Conservation (phyloP, 2,113 vertebrate species). For the Amazona vittata region DNA sequence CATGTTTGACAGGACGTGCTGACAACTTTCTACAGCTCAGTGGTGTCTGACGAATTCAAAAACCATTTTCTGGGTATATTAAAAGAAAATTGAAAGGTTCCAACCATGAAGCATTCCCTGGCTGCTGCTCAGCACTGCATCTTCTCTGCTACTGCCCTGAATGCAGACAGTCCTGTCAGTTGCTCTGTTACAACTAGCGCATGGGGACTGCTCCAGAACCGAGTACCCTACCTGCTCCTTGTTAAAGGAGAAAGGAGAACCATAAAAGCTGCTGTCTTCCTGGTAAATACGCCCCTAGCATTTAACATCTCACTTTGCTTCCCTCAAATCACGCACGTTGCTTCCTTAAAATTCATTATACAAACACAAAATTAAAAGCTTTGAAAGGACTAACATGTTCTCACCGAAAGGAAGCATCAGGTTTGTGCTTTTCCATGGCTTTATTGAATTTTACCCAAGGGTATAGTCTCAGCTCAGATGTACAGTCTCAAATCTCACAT, state of each 20-base stretch:
- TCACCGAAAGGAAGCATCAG: conserved; percentile 19
- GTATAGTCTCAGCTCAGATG: conserved; percentile 37
- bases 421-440: conserved; percentile 4
- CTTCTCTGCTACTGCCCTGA: neutral
- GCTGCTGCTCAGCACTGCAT: neutral
- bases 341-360: conserved; percentile 7
- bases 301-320: neutral
- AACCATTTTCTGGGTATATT: conserved; percentile 1
- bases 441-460: conserved; percentile 8
- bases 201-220: neutral
- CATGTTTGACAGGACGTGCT: neutral
- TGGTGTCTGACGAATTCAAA: neutral
- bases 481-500: conserved; percentile 25
- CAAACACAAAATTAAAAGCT: conserved; percentile 40
- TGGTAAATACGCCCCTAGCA: neutral
- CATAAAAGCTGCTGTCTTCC: neutral
- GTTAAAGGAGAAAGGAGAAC: neutral
- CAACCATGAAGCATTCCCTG: neutral
- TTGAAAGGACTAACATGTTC: conserved; percentile 42
- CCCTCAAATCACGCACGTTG: neutral
- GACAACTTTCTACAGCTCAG: neutral
- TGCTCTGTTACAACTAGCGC: neutral
- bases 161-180: neutral
- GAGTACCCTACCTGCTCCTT: fast-evolving
- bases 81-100: conserved; percentile 18